Base-by-base conservation (phyloP, 2,113 vertebrate species). In the Mormoops blainvillei region DNA sequence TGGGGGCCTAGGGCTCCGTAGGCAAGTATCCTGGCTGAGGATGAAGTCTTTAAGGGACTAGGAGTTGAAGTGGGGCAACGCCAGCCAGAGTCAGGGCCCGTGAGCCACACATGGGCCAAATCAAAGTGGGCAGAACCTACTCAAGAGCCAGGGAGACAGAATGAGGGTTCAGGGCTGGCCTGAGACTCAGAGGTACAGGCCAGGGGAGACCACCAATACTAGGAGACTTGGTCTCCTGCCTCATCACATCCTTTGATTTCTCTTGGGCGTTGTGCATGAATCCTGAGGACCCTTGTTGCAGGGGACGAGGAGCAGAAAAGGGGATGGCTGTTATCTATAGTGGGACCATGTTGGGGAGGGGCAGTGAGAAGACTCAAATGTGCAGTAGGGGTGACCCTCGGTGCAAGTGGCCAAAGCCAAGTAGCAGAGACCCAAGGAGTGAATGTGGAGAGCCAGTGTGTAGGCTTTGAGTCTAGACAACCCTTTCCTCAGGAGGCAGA, bases 211-310 rank as follows among this genome's bases (percentile, higher is more conserved):
- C 38, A 1, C 83, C 33, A 18, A 4, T n/a, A 33, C 52, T 31
- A 8, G 56, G 14, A 28, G 19, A 38, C 89, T 52, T 8, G 2
- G n/a, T 71, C 81, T 73, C 28, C 33, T 15, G 19, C 61, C 77
- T 81, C n/a, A 7, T 82, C 9, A 3, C 11, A 5, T 38, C 65
- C 54, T 14, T 41, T 19, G 7, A 65, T 58, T 67, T 52, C 58
- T 68, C 13, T 0, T 38, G 36, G 4, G 33, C 26, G 19, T 28
- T 2, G 5, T 48, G 5, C 5, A 1, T 38, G 63, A 7, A 45
- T 58, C 68, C 33, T 28, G 20, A 33, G 33, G 45, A 45, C 33
- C 7, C 52, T 78, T 2, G 1, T 38, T 38, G n/a, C n/a, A 26
- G 12, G 26, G 76, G 52, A 31, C 2, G 7, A 3, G 56, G n/a